Percentiles rank a stretch among this genome's conserved stretches.
phyloP scores from a whole-genome alignment of 1,140 invertebrate genomes.

The Diuraphis noxia region DNA sequence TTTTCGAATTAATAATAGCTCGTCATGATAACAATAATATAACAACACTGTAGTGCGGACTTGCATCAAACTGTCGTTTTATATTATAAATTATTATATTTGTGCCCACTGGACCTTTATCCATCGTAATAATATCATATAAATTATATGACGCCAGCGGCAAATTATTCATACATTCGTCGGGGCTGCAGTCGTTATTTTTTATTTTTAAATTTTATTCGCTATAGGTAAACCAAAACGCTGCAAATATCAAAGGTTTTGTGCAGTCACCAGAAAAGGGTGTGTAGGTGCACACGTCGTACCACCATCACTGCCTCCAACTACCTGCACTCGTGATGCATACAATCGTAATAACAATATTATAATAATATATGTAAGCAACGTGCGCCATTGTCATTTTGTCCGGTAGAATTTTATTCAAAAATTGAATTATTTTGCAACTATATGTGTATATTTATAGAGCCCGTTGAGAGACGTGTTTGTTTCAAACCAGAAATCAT shows the following conservation, averaged over 20 bases:
- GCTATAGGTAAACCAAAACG: background rate
- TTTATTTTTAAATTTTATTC: constrained; percentile 12
- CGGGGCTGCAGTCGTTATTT: background rate
- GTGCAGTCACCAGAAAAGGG: background rate
- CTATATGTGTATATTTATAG: background rate
- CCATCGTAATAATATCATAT: background rate
- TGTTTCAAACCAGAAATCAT: background rate
- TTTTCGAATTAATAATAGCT: background rate
- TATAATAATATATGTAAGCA: background rate
- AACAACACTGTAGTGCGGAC: background rate
- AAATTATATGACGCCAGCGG: background rate
- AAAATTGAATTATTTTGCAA: background rate
- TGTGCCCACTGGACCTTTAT: background rate
- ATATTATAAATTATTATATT: background rate
- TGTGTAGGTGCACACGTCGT: background rate
- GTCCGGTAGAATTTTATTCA: background rate
- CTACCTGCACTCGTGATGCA: background rate
- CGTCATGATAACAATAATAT: too few species aligned
- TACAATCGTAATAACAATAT: background rate
- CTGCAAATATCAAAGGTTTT: background rate
- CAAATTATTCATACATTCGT: background rate
- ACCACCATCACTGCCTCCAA: background rate
- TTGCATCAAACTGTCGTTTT: background rate
- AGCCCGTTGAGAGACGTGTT: too few species aligned
- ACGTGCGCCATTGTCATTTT: background rate